phyloP scores from a whole-genome alignment of 2,797 vertebrate species.

The Xiphorhynchus erythropygius region DNA sequence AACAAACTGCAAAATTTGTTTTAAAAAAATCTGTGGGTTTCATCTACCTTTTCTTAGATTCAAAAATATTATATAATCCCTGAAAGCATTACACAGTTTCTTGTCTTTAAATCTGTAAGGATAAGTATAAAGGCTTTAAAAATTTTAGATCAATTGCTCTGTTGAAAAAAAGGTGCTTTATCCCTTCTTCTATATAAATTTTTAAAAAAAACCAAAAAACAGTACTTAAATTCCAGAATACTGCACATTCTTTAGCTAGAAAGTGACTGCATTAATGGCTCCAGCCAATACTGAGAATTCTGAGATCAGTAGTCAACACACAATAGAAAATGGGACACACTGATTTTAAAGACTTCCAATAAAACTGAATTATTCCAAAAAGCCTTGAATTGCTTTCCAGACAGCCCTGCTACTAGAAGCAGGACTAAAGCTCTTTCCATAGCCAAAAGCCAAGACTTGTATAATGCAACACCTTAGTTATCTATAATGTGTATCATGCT shows the following conservation, averaged over 20 bases:
- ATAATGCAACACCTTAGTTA: slow-evolving; percentile 19
- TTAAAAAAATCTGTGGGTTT: background rate
- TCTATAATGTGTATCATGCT: background rate
- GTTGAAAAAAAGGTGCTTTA: background rate
- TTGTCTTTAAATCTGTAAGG: background rate
- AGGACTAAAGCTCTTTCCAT: background rate
- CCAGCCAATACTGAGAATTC: background rate
- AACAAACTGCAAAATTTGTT: background rate
- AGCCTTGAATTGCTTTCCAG: background rate
- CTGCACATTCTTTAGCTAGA: background rate
- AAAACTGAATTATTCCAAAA: background rate
- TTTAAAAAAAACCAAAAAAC: background rate
- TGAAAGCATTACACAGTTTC: background rate
- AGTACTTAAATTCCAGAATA: background rate
- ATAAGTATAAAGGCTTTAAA: background rate
- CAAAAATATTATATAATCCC: background rate
- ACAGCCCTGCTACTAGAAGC: background rate
- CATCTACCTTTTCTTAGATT: background rate
- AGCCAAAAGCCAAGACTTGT: background rate
- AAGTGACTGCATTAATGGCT: background rate
- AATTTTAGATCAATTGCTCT: background rate
- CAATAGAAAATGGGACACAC: background rate
- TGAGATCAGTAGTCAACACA: background rate
- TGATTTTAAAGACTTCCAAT: background rate
- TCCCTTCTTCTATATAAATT: background rate